phyloP scores from a whole-genome alignment of 2,113 vertebrate species.

The Oryzias melastigma region DNA sequence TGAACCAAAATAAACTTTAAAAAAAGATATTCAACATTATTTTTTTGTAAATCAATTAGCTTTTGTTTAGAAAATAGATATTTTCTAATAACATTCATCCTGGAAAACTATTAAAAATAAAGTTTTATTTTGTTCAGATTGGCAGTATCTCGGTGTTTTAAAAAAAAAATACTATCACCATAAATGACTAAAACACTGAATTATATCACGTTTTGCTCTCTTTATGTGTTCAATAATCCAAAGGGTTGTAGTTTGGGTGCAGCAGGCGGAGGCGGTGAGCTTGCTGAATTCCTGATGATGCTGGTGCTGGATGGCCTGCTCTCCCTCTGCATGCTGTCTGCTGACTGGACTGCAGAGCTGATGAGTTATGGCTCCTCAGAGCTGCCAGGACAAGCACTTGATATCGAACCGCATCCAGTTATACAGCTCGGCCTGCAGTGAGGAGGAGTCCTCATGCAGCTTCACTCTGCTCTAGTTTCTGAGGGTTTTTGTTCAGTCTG shows the following conservation, averaged over 20 bases:
- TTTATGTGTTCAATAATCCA: constrained; percentile 3
- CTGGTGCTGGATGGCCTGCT: constrained; percentile 11
- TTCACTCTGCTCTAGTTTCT: neutral
- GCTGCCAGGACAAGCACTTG: constrained; percentile 34
- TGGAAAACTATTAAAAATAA: neutral
- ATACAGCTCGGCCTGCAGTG: constrained; percentile 27
- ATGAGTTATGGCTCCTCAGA: constrained; percentile 38
- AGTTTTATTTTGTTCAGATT: neutral
- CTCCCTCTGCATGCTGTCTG: constrained; percentile 28
- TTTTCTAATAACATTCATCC: neutral
- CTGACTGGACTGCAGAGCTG: constrained; percentile 37
- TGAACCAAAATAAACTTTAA: too few relatives aligned
- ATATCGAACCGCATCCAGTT: constrained; percentile 30
- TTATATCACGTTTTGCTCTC: too few relatives aligned
- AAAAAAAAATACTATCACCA: too few relatives aligned
- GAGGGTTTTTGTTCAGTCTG: constrained; percentile 65
- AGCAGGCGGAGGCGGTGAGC: constrained; percentile 16
- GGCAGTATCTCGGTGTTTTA: neutral
- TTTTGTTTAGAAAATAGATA: neutral
- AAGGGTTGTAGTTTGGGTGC: constrained; percentile 19
- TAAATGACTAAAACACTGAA: too few relatives aligned
- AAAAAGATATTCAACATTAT: too few relatives aligned
- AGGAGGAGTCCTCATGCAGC: constrained; percentile 26
- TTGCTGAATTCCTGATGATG: constrained; percentile 23
- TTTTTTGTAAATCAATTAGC: neutral